Evolutionary conservation across 2,113 vertebrate species (phyloP).

Genomic region (Forbesichthys papilliferus): DNA sequence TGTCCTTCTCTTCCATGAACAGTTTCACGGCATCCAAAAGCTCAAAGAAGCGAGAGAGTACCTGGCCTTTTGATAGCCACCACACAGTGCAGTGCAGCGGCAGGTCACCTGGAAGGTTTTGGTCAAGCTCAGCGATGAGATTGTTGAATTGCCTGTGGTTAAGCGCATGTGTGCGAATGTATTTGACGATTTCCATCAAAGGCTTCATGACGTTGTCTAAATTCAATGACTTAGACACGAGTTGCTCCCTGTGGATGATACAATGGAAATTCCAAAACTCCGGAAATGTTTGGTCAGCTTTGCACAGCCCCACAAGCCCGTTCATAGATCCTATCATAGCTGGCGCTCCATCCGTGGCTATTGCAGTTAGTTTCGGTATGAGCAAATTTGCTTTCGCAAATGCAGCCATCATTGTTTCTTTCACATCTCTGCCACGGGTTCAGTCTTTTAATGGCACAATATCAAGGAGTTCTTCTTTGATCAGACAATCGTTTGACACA

Average conservation of each 20-base stretch:
- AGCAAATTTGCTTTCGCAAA: not conserved
- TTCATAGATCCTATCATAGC: not conserved
- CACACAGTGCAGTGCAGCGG: not conserved
- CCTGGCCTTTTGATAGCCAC: not conserved
- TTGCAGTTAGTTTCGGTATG: not conserved
- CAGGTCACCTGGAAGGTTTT: not conserved
- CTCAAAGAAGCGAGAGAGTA: not conserved
- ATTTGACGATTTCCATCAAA: slow-evolving; percentile 11
- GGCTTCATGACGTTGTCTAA: slow-evolving; percentile 23
- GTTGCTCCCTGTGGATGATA: slow-evolving; percentile 16
- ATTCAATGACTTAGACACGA: slow-evolving; percentile 11
- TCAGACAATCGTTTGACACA: slow-evolving; percentile 5
- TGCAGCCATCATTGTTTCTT: not conserved
- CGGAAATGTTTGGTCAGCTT: not conserved
- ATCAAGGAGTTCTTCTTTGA: not conserved
- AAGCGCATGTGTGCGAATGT: not conserved
- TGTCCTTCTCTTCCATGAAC: slow-evolving; percentile 4
- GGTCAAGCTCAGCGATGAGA: not conserved
- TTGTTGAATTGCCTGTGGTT: not conserved
- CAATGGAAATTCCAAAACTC: slow-evolving; percentile 2
- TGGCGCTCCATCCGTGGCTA: not conserved
- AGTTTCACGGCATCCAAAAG: not conserved
- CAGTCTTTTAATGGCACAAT: not conserved
- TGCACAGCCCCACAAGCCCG: not conserved
- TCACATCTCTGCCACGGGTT: not conserved